Conservation (phyloP, 2,888 invertebrate species). For the Drosophila rubida region DNA sequence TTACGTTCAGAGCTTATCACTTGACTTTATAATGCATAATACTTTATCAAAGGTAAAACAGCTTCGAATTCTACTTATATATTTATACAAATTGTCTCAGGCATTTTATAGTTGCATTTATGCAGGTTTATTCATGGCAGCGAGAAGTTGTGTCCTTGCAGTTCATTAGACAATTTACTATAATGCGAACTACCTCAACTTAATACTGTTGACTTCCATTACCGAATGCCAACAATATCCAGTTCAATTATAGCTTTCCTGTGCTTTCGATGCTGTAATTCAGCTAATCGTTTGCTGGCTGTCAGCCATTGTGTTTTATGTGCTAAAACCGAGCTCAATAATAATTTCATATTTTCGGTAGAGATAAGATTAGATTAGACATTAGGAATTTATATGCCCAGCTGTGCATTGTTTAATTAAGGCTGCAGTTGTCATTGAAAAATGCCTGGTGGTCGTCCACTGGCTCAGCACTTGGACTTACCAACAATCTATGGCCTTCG, state of each 20-base stretch:
- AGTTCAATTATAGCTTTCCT: background rate
- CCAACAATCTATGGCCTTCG: conserved; percentile 38
- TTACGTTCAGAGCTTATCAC: background rate
- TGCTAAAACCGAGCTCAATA: background rate
- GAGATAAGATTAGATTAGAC: conserved; percentile 9
- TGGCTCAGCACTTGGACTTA: conserved; percentile 23
- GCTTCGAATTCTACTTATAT: no score
- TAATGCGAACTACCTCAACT: background rate
- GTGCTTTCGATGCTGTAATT: background rate
- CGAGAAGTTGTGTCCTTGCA: background rate
- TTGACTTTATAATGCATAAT: no score
- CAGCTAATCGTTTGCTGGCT: background rate
- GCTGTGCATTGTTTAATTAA: conserved; percentile 64
- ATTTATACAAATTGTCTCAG: no score
- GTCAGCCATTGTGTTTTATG: background rate
- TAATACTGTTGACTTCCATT: background rate
- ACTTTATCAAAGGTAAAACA: no score
- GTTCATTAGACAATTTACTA: background rate
- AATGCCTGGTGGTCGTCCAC: conserved; percentile 51
- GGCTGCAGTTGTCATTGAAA: conserved; percentile 76
- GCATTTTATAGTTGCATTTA: no score
- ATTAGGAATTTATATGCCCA: conserved; percentile 39
- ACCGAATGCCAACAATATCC: background rate
- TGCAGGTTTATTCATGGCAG: background rate
- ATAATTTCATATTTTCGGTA: conserved; percentile 29